Evolutionary conservation across 2,888 invertebrate species (phyloP).

Genomic region (Polydrusus cervinus): DNA sequence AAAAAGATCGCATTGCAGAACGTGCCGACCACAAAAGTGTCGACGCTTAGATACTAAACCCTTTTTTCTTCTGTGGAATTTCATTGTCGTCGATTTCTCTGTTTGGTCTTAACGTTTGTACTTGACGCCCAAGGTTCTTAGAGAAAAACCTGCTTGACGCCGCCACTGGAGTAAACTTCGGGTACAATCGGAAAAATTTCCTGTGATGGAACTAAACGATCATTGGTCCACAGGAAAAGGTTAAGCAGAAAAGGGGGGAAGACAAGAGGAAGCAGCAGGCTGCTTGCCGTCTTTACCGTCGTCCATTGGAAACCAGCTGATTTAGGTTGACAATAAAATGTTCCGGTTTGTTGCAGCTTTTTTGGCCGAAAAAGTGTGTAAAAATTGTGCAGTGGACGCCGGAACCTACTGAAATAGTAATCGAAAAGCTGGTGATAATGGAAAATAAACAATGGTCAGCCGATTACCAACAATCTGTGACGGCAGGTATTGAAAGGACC

Average conservation of each 20-base stretch:
- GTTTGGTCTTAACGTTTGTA: not conserved
- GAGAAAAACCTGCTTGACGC: too few relatives aligned
- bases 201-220: not conserved
- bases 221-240: conserved; percentile 10
- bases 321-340: conserved; percentile 71
- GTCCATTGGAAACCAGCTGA: conserved; percentile 71
- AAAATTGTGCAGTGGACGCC: conserved; percentile 61
- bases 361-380: conserved; percentile 65
- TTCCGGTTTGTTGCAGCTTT: conserved; percentile 65
- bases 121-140: too few relatives aligned
- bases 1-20: too few relatives aligned
- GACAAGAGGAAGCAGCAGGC: conserved; percentile 51
- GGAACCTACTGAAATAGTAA: conserved; percentile 59
- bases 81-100: too few relatives aligned
- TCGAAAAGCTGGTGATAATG: conserved; percentile 62
- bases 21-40: too few relatives aligned
- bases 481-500: conserved; percentile 64
- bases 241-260: conserved; percentile 27
- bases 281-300: conserved; percentile 58
- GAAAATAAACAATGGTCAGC: conserved; percentile 67
- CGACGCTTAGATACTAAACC: too few relatives aligned
- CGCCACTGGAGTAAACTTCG: not conserved
- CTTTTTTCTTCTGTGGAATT: too few relatives aligned
- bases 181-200: not conserved
- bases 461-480: conserved; percentile 67